Evolutionary conservation across 2,113 vertebrate species (phyloP).

Genomic region (Sterrhoptilus dennistouni): DNA sequence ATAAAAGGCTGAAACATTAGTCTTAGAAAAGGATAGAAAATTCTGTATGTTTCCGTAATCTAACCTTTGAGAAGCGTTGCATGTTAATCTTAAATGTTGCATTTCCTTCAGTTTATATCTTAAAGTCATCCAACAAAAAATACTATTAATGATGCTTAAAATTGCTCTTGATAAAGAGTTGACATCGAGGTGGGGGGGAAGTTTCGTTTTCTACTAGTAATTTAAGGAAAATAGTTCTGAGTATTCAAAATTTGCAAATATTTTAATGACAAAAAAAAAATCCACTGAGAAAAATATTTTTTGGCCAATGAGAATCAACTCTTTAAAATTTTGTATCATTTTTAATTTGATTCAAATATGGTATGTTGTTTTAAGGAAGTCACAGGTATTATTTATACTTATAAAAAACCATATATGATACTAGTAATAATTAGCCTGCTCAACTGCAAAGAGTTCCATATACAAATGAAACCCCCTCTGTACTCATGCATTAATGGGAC

Average conservation of each 20-base stretch:
- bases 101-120: background rate
- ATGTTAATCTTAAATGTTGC: background rate
- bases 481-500: background rate
- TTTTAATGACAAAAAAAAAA: background rate
- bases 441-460: background rate
- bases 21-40: background rate
- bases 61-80: background rate
- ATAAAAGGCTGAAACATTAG: background rate
- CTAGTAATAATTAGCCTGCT: background rate
- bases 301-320: background rate
- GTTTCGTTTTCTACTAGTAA: background rate
- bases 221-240: background rate
- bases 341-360: background rate
- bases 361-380: background rate
- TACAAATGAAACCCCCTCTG: background rate
- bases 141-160: background rate
- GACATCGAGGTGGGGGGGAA: accelerated
- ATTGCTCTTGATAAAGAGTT: background rate
- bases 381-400: background rate
- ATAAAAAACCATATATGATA: background rate
- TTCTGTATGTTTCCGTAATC: background rate
- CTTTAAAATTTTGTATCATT: background rate
- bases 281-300: background rate
- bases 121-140: background rate
- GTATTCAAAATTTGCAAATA: background rate